phyloP scores from a whole-genome alignment of 2,113 vertebrate genomes.

The Alethe diademata region DNA sequence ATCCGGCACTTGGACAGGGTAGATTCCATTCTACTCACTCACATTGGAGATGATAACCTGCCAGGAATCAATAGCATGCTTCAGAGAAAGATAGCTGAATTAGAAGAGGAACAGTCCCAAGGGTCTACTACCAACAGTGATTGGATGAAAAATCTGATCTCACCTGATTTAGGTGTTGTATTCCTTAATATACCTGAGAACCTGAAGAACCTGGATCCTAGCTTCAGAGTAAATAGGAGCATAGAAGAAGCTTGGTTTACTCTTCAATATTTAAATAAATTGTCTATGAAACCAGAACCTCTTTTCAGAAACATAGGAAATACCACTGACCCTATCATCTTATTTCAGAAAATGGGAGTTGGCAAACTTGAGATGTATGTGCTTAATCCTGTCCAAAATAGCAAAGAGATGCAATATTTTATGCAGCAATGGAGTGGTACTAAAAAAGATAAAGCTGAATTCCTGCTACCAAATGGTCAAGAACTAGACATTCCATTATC shows the following conservation, averaged over 20 bases:
- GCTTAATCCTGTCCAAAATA: slow-evolving; percentile 90
- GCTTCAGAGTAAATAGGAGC: slow-evolving; percentile 82
- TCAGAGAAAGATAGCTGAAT: slow-evolving; percentile 89
- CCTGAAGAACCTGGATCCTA: slow-evolving; percentile 83
- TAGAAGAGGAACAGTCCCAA: slow-evolving; percentile 94
- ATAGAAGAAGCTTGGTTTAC: slow-evolving; percentile 88
- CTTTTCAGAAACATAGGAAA: slow-evolving; percentile 86
- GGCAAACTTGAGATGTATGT: slow-evolving; percentile 97
- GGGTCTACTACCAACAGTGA: slow-evolving; percentile 93
- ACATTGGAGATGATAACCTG: slow-evolving; percentile 91
- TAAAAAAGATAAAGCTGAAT: slow-evolving; percentile 86
- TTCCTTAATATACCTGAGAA: slow-evolving; percentile 94
- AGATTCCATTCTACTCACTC: slow-evolving; percentile 94
- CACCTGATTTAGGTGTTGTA: slow-evolving; percentile 92
- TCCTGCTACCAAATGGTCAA: slow-evolving; percentile 87
- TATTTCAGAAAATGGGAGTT: slow-evolving; percentile 98
- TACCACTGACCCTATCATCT: slow-evolving; percentile 87
- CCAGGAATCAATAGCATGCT: slow-evolving; percentile 97
- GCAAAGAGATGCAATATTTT: slow-evolving; percentile 94
- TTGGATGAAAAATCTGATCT: slow-evolving; percentile 98
- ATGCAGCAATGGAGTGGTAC: slow-evolving; percentile 95
- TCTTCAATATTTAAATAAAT: slow-evolving; percentile 88
- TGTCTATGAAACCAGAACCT: slow-evolving; percentile 90
- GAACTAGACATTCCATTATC: slow-evolving; percentile 90
- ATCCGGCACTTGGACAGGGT: slow-evolving; percentile 93